Evolutionary conservation across 2,888 invertebrate genomes (phyloP).

Genomic region (Thecocarcelia acutangulata): DNA sequence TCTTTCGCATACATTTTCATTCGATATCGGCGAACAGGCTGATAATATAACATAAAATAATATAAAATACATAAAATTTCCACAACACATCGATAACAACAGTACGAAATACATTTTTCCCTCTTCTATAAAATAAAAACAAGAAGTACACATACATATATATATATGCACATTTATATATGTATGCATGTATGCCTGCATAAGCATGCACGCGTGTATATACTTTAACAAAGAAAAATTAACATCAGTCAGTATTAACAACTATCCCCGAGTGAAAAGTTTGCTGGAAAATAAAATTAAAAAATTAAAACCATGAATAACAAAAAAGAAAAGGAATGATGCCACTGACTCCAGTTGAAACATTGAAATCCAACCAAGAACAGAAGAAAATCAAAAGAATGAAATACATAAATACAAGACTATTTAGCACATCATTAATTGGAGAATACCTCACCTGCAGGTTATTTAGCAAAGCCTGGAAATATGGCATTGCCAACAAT

Average conservation of each 20-base stretch:
- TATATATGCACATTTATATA: no score
- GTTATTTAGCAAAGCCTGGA: constrained; percentile 86
- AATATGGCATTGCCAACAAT: constrained; percentile 84
- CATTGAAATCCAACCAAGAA: constrained; percentile 24
- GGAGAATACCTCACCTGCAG: constrained; percentile 85
- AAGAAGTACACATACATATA: no score
- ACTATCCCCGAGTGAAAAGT: neutral
- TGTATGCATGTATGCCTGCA: no score
- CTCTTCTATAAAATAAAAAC: no score
- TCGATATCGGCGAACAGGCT: no score
- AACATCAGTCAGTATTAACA: constrained; percentile 21
- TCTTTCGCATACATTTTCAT: no score
- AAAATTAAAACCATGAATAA: neutral
- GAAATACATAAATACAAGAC: constrained; percentile 42
- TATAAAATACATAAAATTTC: no score
- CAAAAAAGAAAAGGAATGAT: constrained; percentile 1
- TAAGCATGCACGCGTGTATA: no score
- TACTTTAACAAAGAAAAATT: constrained; percentile 1
- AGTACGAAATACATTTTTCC: no score
- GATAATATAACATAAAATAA: no score
- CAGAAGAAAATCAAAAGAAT: constrained; percentile 37
- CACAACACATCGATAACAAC: no score
- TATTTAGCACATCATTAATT: constrained; percentile 54
- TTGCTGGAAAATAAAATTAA: neutral
- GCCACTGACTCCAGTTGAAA: constrained; percentile 38